Percentiles rank a stretch among this genome's conserved stretches.
phyloP scores from a whole-genome alignment of 2,888 invertebrate species.

The Spodoptera picta region DNA sequence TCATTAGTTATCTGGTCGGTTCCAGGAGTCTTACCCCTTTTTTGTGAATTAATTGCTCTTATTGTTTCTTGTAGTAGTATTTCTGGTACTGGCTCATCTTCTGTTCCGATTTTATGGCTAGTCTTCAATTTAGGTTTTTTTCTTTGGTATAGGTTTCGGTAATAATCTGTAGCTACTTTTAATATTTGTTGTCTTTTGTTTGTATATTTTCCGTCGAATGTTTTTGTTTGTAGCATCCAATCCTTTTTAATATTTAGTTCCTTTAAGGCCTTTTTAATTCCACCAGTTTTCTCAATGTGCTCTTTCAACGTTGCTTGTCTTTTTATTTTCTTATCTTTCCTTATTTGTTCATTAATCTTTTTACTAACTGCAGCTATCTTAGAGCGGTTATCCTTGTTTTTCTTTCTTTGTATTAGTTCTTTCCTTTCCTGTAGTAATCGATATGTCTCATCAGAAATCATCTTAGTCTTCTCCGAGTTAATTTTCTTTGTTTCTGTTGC shows the following conservation, averaged over 20 bases:
- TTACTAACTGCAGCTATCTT: background rate
- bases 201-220: too few species aligned
- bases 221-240: too few species aligned
- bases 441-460: too few species aligned
- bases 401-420: background rate
- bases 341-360: background rate
- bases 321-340: too few species aligned
- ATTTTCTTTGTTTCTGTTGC: too few species aligned
- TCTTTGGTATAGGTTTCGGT: conserved; percentile 17
- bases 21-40: conserved; percentile 54
- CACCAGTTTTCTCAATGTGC: background rate
- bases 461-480: too few species aligned
- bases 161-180: conserved; percentile 2
- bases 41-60: conserved; percentile 52
- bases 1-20: conserved; percentile 51
- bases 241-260: too few species aligned
- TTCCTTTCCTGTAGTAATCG: background rate
- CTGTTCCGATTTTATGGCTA: conserved; percentile 8
- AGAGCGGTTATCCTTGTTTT: background rate
- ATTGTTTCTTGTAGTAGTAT: conserved; percentile 52
- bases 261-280: background rate
- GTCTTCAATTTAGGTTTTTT: conserved; percentile 26
- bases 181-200: background rate
- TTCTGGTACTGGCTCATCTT: conserved; percentile 24
- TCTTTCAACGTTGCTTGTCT: too few species aligned